These are phyloP conservation scores for Hephaestus fuliginosus DNA, from an alignment of 2,797 vertebrate genomes.

Conservation along the genomic window DNA sequence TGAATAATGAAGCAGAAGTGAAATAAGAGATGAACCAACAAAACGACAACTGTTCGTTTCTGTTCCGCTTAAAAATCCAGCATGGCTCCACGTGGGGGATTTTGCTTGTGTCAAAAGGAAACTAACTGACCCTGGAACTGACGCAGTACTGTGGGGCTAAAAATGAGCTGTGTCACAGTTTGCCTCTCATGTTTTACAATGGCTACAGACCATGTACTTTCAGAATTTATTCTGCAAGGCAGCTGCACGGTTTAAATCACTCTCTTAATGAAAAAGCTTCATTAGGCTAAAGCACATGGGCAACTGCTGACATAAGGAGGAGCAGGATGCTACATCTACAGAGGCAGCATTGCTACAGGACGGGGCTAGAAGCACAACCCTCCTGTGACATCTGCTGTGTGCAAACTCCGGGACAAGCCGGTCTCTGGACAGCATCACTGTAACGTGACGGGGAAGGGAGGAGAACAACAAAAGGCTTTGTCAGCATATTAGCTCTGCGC, in stretches of 20 bases:
- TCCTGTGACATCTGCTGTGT: slow-evolving; percentile 23
- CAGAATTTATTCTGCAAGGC: slow-evolving; percentile 13
- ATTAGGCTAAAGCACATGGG: slow-evolving; percentile 21
- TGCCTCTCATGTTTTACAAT: neutral
- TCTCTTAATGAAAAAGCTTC: slow-evolving; percentile 24
- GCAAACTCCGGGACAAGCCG: neutral
- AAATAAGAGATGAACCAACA: slow-evolving; percentile 34
- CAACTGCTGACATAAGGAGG: slow-evolving; percentile 16
- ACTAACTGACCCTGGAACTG: slow-evolving; percentile 3
- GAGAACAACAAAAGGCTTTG: slow-evolving; percentile 38
- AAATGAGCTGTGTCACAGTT: neutral
- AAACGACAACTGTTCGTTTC: slow-evolving; percentile 35
- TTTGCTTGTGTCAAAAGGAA: slow-evolving; percentile 16
- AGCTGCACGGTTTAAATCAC: slow-evolving; percentile 31
- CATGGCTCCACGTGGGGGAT: slow-evolving; percentile 45
- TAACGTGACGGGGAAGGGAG: slow-evolving; percentile 17
- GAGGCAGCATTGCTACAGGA: slow-evolving; percentile 5
- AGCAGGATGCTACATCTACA: slow-evolving; percentile 12
- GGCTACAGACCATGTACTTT: slow-evolving; percentile 6
- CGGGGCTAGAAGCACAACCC: neutral
- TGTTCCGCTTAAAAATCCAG: slow-evolving; percentile 66
- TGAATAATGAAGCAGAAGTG: slow-evolving; percentile 58
- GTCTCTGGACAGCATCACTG: slow-evolving; percentile 25
- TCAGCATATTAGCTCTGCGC: slow-evolving; percentile 38
- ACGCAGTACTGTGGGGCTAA: neutral